A percentile compares a stretch with the other conserved stretches of the same genome.
phyloP scores from a whole-genome alignment of 2,113 vertebrate genomes.

The Daboia siamensis region DNA sequence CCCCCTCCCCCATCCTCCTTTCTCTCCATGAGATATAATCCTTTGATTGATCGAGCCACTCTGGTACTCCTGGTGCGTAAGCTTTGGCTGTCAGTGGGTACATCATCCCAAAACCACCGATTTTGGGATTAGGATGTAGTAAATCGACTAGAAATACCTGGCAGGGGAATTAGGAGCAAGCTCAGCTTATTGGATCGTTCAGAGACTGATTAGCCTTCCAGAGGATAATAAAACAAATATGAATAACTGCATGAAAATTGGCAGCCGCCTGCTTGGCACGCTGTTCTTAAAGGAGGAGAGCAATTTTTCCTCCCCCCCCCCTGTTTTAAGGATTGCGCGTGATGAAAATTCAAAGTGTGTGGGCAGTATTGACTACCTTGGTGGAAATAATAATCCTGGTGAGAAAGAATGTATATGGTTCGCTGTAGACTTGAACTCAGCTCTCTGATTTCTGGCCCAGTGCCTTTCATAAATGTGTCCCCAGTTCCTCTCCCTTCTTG shows the following conservation, averaged over 20 bases:
- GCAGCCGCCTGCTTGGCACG: slow-evolving; percentile 41
- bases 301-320: slow-evolving; percentile 5
- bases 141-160: slow-evolving; percentile 15
- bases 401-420: neutral
- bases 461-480: neutral
- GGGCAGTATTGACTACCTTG: neutral
- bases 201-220: slow-evolving; percentile 63
- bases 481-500: neutral
- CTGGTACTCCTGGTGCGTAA: slow-evolving; percentile 63
- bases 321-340: neutral
- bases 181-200: slow-evolving; percentile 75
- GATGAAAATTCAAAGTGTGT: slow-evolving; percentile 34
- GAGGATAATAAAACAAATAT: slow-evolving; percentile 50
- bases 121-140: slow-evolving; percentile 14
- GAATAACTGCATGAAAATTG: slow-evolving; percentile 40
- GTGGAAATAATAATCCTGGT: neutral
- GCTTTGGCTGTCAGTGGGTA: neutral
- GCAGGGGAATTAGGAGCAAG: slow-evolving; percentile 69
- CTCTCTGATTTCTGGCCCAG: neutral
- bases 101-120: neutral
- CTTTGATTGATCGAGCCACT: slow-evolving; percentile 75
- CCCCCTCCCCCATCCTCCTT: neutral
- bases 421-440: neutral
- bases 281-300: slow-evolving; percentile 24
- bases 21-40: neutral